Evolutionary conservation across 2,113 vertebrate species (phyloP).

Genomic region (Poicephalus gulielmi): DNA sequence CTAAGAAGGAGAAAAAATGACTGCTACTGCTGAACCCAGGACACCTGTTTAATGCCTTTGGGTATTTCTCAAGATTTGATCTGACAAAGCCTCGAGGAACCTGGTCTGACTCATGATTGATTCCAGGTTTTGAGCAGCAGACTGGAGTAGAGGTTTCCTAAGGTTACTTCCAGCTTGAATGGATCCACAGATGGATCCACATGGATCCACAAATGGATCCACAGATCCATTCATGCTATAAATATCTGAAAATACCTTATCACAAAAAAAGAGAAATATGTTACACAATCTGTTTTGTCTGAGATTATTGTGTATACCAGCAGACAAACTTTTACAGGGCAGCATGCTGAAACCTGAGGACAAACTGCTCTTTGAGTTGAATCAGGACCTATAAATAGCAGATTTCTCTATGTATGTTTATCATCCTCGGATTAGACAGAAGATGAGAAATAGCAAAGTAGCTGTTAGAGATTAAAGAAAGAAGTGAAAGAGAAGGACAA

Average conservation of each 20-base stretch:
- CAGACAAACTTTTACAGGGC: background rate
- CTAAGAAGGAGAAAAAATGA: no score
- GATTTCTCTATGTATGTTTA: background rate
- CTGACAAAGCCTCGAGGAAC: background rate
- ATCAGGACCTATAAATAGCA: background rate
- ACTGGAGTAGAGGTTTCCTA: background rate
- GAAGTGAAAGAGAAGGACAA: background rate
- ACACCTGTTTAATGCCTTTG: background rate
- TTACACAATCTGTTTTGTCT: background rate
- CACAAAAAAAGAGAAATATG: background rate
- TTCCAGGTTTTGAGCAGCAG: background rate
- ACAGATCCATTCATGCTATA: background rate
- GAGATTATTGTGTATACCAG: background rate
- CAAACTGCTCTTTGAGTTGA: background rate
- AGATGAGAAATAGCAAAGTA: background rate
- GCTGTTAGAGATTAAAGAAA: background rate
- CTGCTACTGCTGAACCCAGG: no score
- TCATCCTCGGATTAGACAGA: background rate
- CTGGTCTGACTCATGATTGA: background rate
- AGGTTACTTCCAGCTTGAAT: background rate
- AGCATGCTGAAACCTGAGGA: background rate
- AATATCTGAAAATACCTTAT: background rate
- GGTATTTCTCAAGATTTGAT: background rate
- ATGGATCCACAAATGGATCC: background rate
- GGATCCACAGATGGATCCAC: background rate